Evolutionary conservation across 2,888 invertebrate genomes (phyloP), one percentile per base, ranked within the genome.

Genomic region (Tinea pellionella): DNA sequence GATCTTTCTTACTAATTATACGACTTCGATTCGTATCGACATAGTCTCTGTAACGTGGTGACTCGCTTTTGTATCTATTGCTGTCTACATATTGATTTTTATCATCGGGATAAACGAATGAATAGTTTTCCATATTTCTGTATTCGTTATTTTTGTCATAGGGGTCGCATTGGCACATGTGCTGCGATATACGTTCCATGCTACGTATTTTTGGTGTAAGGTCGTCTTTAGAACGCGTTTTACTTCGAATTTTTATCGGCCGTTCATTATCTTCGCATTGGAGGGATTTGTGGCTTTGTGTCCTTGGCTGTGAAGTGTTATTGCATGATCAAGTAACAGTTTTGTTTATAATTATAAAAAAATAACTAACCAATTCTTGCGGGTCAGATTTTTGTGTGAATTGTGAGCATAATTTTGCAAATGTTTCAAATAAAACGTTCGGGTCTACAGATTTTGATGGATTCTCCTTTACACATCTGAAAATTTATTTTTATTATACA

Each of bases 271-370:
- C 63, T 68, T 84, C 81, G 62, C 83, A 84, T 67, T 86, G 84
- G 24, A 86, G 65, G 1, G 86, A 86, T 66, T 85, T 85, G 65
- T 86, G 80, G 57, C 86, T 86, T 15, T 75, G 76, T n/a, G 74
- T 71, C 37, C 77, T 75, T 12, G 69, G 66, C 85, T 83, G 67
- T 2, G 9, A 56, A 73, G 30, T 43, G 32, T 42, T 30, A 29
- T 41, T 19, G 42, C 7, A 9, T 12, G 9, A 37, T 37, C 9
- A 37, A 6, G 9, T 37, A 37, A 37, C 9, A 37, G 9, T 37
- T 6, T 37, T 37, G 9, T 12, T 37, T 37, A 9, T 30, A 30
- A 30, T 37, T 37, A 37, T 37, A 37, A 37, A 24, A 24, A 24
- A 37, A 2, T 37, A 37, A 37, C 37, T 37, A 37, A 81, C 82